Evolutionary conservation across 2,888 invertebrate species (phyloP).

Genomic region (Ligdia adustata): DNA sequence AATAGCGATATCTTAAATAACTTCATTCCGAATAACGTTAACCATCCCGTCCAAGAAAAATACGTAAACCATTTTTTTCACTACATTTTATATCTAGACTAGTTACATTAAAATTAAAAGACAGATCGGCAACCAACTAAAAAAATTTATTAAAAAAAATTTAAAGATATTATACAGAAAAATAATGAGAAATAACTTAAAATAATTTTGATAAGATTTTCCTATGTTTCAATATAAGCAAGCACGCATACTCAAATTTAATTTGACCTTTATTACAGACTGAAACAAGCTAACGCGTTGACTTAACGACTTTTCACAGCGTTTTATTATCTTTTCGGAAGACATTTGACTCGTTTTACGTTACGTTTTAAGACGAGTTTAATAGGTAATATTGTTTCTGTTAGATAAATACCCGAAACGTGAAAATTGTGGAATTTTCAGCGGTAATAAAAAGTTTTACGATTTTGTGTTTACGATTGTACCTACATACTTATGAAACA

Average conservation of each 20-base stretch:
- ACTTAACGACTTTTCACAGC: constrained; percentile 8
- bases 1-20: too few species aligned
- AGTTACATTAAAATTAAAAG: too few species aligned
- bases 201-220: background rate
- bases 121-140: too few species aligned
- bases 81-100: too few species aligned
- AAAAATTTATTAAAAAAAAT: too few species aligned
- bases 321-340: constrained; percentile 19
- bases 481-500: background rate
- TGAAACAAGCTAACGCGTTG: constrained; percentile 5
- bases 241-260: background rate
- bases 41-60: too few species aligned
- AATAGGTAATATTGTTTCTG: constrained; percentile 20
- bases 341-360: constrained; percentile 14
- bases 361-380: constrained; percentile 12
- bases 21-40: too few species aligned
- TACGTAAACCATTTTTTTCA: too few species aligned
- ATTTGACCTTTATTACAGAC: constrained; percentile 13
- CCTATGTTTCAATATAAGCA: too few species aligned
- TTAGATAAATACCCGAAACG: constrained; percentile 11
- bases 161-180: too few species aligned
- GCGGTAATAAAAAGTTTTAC: background rate
- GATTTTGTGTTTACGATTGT: too few species aligned
- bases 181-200: too few species aligned
- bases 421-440: constrained; percentile 7